These are phyloP conservation scores for Thecocarcelia acutangulata DNA, from an alignment of 2,888 invertebrate species.

Conservation along the genomic window DNA sequence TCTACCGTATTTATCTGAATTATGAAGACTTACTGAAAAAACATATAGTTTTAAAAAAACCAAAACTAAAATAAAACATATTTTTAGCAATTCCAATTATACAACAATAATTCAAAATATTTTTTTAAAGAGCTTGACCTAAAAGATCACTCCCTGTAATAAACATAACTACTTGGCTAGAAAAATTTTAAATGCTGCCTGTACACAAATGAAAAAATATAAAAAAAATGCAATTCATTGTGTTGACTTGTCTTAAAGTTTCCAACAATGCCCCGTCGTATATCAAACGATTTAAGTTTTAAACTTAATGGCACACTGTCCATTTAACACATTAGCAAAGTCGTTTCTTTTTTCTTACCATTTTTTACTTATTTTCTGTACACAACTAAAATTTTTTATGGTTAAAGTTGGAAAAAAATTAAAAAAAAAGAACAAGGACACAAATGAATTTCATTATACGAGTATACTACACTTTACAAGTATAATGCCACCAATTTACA, in stretches of 20 bases:
- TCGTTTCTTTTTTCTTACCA: constrained; percentile 24
- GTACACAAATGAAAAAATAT: constrained; percentile 3
- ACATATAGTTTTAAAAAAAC: too few species aligned
- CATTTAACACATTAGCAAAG: constrained; percentile 67
- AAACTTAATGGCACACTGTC: constrained; percentile 67
- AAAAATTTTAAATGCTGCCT: constrained; percentile 25
- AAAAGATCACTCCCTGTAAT: constrained; percentile 39
- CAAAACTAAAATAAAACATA: not conserved
- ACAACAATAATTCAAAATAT: constrained; percentile 36
- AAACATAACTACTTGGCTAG: constrained; percentile 30
- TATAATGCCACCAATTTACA: constrained; percentile 58
- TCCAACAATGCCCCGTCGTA: constrained; percentile 42
- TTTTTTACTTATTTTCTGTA: constrained; percentile 31
- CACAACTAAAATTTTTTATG: constrained; percentile 27
- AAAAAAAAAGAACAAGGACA: constrained; percentile 55
- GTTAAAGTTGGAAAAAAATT: constrained; percentile 5
- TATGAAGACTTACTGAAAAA: too few species aligned
- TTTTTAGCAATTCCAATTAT: constrained; percentile 8
- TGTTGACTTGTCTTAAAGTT: constrained; percentile 27
- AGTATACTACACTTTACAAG: constrained; percentile 23
- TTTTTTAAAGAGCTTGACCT: constrained; percentile 8
- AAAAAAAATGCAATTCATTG: constrained; percentile 25
- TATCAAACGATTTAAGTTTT: constrained; percentile 47
- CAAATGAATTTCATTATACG: constrained; percentile 61
- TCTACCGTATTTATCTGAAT: too few species aligned